Percentiles rank a stretch among this genome's conserved stretches.
phyloP scores from a whole-genome alignment of 1,140 invertebrate species.

The Augochlora pura region DNA sequence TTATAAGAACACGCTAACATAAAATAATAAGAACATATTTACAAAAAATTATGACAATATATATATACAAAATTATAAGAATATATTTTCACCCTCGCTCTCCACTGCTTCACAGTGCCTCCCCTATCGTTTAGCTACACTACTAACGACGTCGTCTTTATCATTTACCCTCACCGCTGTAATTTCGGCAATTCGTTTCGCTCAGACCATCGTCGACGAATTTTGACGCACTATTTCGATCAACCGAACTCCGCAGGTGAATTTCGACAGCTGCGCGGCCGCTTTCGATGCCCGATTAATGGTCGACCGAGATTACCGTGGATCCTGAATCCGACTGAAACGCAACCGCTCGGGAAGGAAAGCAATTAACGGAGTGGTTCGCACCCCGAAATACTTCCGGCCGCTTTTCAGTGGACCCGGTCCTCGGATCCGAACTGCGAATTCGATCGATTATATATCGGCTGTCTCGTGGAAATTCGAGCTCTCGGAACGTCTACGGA shows the following conservation, averaged over 20 bases:
- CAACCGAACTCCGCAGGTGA: conserved; percentile 5
- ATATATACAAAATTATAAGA: too few relatives aligned
- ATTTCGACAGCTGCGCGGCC: not conserved
- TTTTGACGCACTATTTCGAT: not conserved
- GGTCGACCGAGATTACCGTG: conserved; percentile 9
- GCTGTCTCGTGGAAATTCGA: not conserved
- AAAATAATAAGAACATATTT: too few relatives aligned
- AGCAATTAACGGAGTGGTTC: conserved; percentile 45
- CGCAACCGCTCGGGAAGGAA: not conserved
- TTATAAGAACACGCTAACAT: too few relatives aligned
- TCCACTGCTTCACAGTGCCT: too few relatives aligned
- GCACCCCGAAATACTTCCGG: conserved; percentile 28
- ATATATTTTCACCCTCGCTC: too few relatives aligned
- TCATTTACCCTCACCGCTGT: too few relatives aligned
- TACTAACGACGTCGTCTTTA: too few relatives aligned
- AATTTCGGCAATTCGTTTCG: too few relatives aligned
- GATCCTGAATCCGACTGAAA: not conserved
- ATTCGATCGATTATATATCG: not conserved
- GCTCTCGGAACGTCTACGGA: too few relatives aligned
- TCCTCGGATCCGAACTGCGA: not conserved
- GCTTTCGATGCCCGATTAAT: conserved; percentile 40
- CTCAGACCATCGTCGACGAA: too few relatives aligned
- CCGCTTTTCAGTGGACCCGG: conserved; percentile 45
- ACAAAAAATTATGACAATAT: too few relatives aligned
- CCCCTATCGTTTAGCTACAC: too few relatives aligned